Base-by-base conservation (phyloP, 1,140 invertebrate species). In the Nasonia longicornis region DNA sequence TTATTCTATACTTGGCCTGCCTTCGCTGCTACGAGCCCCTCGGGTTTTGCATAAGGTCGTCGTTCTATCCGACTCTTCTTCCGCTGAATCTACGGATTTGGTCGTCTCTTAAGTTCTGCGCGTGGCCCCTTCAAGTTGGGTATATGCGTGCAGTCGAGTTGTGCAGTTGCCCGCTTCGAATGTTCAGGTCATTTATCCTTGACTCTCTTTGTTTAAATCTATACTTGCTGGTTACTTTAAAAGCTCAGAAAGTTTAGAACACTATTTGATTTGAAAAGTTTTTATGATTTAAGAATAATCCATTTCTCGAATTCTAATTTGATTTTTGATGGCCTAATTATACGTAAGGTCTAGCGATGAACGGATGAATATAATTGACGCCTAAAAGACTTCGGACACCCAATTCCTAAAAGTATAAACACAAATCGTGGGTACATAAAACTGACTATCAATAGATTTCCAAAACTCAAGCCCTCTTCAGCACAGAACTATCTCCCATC, bases 1-100 rank as follows among this genome's bases (percentile, higher is more conserved):
- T 80, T 80, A 74, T 74, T 74, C 74, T 80, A 69, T 80, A 58
- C 78, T 48, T n/a, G 78, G 7, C 71, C 1, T 71, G 20, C n/a
- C 16, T 31, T 6, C 7, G 52, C 20, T 42, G 11, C 67, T 67
- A 58, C 77, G 16, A 78, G 42, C 66, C 69, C 35, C 70, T 20
- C 31, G 38, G 58, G 78, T 78, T 78, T 38, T 71, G n/a, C 45
- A 71, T 63, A 58, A 71, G 67, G 38, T 77, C 42, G 74, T 38
- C 48, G 29, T 29, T 72, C 14, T 11, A 74, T 58, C 52, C 35
- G 20, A 3, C 20, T 78, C 26, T 45, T 0, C 22, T 45, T 11
- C 22, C 64, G 64, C 4, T 31, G 64, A 26, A 66, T 66, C 64
- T 20, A 72, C 35, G 70, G 38, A 45, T 70, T 72, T 72, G 22